A percentile compares a stretch with the other conserved stretches of the same genome.
Conservation (phyloP, 1,140 invertebrate genomes). For the Tetramorium simillimum region DNA sequence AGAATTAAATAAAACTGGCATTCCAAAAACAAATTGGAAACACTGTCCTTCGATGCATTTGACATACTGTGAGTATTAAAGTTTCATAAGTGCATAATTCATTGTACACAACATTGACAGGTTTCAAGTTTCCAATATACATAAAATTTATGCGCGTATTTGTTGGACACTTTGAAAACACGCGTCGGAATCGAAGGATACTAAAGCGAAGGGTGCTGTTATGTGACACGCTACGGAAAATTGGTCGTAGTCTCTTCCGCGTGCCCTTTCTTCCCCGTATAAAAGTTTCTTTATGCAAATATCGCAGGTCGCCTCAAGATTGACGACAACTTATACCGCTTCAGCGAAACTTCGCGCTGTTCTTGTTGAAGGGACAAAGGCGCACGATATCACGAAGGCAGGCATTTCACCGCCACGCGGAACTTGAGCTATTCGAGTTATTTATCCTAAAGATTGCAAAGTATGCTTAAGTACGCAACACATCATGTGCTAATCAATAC, state of each 20-base stretch:
- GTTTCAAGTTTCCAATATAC: constrained; percentile 32
- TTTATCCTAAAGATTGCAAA: constrained; percentile 62
- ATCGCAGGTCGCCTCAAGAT: constrained; percentile 53
- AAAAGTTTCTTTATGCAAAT: constrained; percentile 64
- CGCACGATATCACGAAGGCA: constrained; percentile 42
- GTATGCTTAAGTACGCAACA: constrained; percentile 45
- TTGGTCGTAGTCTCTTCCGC: constrained; percentile 50
- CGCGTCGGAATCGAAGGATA: constrained; percentile 30
- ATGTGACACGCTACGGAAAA: constrained; percentile 50
- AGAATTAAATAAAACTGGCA: background rate
- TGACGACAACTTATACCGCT: constrained; percentile 54
- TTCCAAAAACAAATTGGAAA: background rate
- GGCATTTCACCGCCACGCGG: constrained; percentile 49
- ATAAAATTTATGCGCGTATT: constrained; percentile 46
- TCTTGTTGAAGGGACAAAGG: constrained; percentile 57
- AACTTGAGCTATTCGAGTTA: constrained; percentile 52
- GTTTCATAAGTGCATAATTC: constrained; percentile 39
- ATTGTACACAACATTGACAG: constrained; percentile 21
- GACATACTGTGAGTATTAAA: constrained; percentile 20
- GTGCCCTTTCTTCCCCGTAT: background rate
- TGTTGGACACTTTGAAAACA: constrained; percentile 47
- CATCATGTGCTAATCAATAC: constrained; percentile 25
- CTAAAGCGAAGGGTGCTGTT: constrained; percentile 38
- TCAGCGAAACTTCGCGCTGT: constrained; percentile 53
- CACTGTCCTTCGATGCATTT: background rate